These are phyloP conservation scores for Lynx canadensis DNA, from an alignment of 2,113 vertebrate species.

Conservation along the genomic window DNA sequence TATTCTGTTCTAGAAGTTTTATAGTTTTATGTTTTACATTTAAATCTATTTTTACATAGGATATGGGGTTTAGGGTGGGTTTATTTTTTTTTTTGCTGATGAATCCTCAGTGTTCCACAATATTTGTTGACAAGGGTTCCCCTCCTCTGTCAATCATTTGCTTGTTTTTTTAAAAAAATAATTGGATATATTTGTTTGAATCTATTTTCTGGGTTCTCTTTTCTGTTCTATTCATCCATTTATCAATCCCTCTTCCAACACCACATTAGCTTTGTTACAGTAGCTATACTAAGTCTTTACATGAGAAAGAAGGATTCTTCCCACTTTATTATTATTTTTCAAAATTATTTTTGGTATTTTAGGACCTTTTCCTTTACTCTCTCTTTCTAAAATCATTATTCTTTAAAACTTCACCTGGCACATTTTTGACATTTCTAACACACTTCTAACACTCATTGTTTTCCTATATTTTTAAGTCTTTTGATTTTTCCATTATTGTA, in stretches of 20 bases:
- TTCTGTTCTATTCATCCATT: background rate
- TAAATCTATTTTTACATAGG: background rate
- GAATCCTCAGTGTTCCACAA: background rate
- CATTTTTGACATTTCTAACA: background rate
- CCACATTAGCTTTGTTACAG: background rate
- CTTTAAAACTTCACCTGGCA: background rate
- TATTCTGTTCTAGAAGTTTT: background rate
- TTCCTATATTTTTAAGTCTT: background rate
- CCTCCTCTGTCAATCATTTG: background rate
- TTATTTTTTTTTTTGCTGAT: background rate
- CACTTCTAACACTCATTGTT: background rate
- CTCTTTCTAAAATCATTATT: background rate
- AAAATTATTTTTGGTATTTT: background rate
- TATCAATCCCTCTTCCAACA: background rate
- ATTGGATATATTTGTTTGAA: background rate
- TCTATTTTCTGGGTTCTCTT: background rate
- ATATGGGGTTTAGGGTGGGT: background rate
- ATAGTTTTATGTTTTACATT: background rate
- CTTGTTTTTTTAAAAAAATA: background rate
- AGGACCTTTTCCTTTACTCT: background rate
- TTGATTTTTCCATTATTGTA: background rate
- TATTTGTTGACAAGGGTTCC: background rate
- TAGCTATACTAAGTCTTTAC: background rate
- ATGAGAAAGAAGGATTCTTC: background rate
- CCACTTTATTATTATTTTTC: background rate